Evolutionary conservation across 1,140 invertebrate genomes (phyloP), one percentile per base, ranked within the genome.

Genomic region (Araneus ventricosus): DNA sequence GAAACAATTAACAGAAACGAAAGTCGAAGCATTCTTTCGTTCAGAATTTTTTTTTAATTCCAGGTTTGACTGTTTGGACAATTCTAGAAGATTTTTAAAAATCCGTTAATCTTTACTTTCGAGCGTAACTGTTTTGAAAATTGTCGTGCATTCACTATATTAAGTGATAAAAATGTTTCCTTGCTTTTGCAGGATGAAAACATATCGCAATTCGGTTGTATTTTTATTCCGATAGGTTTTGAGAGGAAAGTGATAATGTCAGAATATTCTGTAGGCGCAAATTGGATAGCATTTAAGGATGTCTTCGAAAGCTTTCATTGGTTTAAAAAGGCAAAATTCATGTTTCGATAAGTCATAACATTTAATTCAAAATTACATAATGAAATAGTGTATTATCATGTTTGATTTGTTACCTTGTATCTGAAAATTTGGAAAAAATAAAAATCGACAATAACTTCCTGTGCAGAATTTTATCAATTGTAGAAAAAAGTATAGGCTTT

Each of bases 221-320:
- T 63, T 7, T 1, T n/a, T n/a, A 22, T 3, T 22, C n/a, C 24
- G 24, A n/a, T 24, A n/a, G 2, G 6, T 1, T 8, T 0, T 0
- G 0, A 20, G 24, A 63, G 24, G 1, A 4, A 63, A 63, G 5
- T 24, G 20, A 63, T 63, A 63, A 63, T 4, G 5, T n/a, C 5
- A 8, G 22, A n/a, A 63, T n/a, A 24, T 7, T 63, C 6, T 63
- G n/a, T 24, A n/a, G 24, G 22, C 0, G 1, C 6, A 63, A 63
- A 2, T 63, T 17, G 10, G 20, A 4, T 4, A 63, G 22, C 59
- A 24, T 61, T 20, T 24, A 61, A 24, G 17, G 7, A 22, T 61
- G 5, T 63, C 24, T 61, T 61, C 3, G 2, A 63, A 63, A 20
- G 22, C 24, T n/a, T 52, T 52, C 45, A 52, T 17, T 52, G 10